Conservation (phyloP, 1,140 invertebrate genomes). For the Oryzaephilus surinamensis region DNA sequence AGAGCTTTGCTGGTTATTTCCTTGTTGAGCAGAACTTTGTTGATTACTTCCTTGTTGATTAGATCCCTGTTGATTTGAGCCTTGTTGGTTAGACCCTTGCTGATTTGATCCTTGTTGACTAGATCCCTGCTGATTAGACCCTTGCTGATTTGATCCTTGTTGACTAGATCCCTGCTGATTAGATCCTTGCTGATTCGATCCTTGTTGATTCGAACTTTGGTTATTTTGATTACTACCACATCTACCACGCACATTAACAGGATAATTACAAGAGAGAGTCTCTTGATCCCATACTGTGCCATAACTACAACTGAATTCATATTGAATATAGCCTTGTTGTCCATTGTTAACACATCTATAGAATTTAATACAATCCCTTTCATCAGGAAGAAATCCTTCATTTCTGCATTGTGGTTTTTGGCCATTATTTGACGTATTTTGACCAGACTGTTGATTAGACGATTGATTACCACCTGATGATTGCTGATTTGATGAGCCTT, state of each 20-base stretch:
- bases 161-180: background rate
- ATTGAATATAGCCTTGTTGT: conserved; percentile 43
- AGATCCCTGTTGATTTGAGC: conserved; percentile 7
- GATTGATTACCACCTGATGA: conserved; percentile 1
- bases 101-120: no score
- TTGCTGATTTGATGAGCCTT: no score
- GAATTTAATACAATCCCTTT: conserved; percentile 52
- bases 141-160: background rate
- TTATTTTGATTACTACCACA: conserved; percentile 1
- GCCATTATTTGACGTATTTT: no score
- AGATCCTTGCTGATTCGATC: no score
- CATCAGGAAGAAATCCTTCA: conserved; percentile 47
- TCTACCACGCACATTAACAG: conserved; percentile 8
- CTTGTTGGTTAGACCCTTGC: conserved; percentile 10
- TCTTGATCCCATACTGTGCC: conserved; percentile 24
- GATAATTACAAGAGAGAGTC: conserved; percentile 7
- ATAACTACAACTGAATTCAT: conserved; percentile 52
- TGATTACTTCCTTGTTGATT: conserved; percentile 13
- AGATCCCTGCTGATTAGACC: conserved; percentile 8
- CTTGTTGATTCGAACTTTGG: no score
- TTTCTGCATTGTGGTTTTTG: conserved; percentile 30
- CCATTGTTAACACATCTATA: conserved; percentile 55
- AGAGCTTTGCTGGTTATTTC: conserved; percentile 8
- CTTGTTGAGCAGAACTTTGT: conserved; percentile 8
- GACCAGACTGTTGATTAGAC: conserved; percentile 7